A percentile compares a stretch with the other conserved stretches of the same genome.
Conservation (phyloP, 2,888 invertebrate species). For the Perizoma affinitatum region DNA sequence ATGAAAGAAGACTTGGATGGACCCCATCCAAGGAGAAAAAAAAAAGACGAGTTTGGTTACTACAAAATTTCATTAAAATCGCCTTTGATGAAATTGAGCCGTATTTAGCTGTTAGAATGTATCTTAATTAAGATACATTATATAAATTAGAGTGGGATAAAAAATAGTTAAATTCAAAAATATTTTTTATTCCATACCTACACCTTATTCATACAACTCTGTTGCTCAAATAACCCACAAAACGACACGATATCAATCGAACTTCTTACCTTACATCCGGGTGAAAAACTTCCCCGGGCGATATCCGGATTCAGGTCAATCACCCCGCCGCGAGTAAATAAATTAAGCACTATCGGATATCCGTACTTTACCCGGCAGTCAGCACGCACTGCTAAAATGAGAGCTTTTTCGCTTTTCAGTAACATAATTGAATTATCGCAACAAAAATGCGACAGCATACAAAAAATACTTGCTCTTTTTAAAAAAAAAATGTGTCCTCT, state of each 20-base stretch:
- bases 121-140: too few relatives aligned
- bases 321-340: slow-evolving; percentile 69
- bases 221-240: not conserved
- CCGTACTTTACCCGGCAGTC: slow-evolving; percentile 51
- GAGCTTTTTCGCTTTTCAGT: slow-evolving; percentile 6
- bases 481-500: too few relatives aligned
- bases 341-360: slow-evolving; percentile 75
- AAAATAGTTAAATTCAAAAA: too few relatives aligned
- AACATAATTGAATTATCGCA: slow-evolving; percentile 12
- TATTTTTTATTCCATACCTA: too few relatives aligned
- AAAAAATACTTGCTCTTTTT: not conserved
- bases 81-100: too few relatives aligned
- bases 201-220: too few relatives aligned
- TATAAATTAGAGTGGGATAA: too few relatives aligned
- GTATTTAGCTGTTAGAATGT: too few relatives aligned
- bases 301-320: slow-evolving; percentile 72
- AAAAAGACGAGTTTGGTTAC: too few relatives aligned
- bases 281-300: slow-evolving; percentile 45
- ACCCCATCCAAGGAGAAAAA: too few relatives aligned
- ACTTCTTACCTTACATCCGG: slow-evolving; percentile 41
- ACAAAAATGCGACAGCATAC: not conserved
- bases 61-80: too few relatives aligned
- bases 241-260: slow-evolving; percentile 21
- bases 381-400: slow-evolving; percentile 17
- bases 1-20: too few relatives aligned